These are phyloP conservation scores for Parauchenoglanis ngamensis DNA, from an alignment of 2,797 vertebrate genomes.

Conservation along the genomic window DNA sequence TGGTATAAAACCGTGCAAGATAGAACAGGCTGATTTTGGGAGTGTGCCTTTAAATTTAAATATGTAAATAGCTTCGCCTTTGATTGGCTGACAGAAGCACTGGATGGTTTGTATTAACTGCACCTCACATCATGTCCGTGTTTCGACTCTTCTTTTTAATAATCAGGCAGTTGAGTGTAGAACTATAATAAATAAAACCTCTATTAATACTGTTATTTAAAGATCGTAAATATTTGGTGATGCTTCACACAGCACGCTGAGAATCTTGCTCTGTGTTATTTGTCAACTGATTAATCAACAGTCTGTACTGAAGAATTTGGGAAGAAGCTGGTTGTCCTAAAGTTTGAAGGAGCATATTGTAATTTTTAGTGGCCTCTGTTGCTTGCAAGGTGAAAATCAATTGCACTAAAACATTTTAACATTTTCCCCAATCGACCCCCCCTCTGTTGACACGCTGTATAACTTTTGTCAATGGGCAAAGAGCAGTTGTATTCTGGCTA, in stretches of 20 bases:
- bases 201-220: not conserved
- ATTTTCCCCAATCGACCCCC: not conserved
- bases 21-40: no score
- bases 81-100: no score
- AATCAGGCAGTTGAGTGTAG: not conserved
- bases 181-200: not conserved
- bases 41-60: no score
- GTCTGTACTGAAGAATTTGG: not conserved
- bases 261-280: conserved; percentile 10
- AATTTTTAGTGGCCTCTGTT: not conserved
- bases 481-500: not conserved
- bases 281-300: not conserved
- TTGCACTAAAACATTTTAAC: not conserved
- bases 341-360: not conserved
- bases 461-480: not conserved
- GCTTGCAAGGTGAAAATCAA: not conserved
- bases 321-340: not conserved
- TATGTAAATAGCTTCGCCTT: no score
- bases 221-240: not conserved
- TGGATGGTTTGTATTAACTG: not conserved
- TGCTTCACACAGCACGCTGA: not conserved
- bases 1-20: no score
- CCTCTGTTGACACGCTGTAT: not conserved
- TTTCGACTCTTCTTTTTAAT: not conserved
- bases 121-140: not conserved